Base-by-base conservation (phyloP, 2,113 vertebrate genomes). In the Mixornis gularis region DNA sequence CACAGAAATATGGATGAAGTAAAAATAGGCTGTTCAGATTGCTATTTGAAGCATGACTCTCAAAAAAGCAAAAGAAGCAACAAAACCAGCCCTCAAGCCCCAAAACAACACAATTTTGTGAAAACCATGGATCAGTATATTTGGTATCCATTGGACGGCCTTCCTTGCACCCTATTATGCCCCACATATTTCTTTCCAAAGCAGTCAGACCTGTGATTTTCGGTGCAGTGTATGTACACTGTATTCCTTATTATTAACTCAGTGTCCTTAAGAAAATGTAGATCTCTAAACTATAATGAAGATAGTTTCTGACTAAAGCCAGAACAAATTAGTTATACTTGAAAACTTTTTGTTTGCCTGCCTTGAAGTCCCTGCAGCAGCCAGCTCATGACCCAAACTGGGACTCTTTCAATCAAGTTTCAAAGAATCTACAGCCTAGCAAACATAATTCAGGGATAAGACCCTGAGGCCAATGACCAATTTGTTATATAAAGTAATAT, bases 311-410 rank as follows among this genome's bases (percentile, higher is more conserved):
- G 81, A 96, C 89, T 89, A 91, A 93, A 96, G 91, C 81, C 88
- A 87, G 90, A 91, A 90, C 40, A 91, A 88, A 92, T 95, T 63
- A 95, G 72, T 90, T 91, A 81, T 69, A 94, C 76, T 92, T 87
- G 84, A 85, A 83, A 91, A 87, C 82, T 65, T 90, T 44, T 36
- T 73, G 55, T 43, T 90, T 92, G 80, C 64, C 59, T 85, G 71
- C 68, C n/a, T 36, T 58, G 59, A 91, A 87, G 49, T 68, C 68
- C 72, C 87, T 83, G 71, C 3, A 48, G 91, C 89, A 92, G 68
- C 36, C 48, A 89, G 59, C 38, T 85, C 70, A 82, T 48, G 59
- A 77, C 46, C 69, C 51, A 87, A 81, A 74, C 62, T 36, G 70
- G 66, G 65, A 94, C 32, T 80, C 73, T 38, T 85, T 86, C 86